Evolutionary conservation across 2,113 vertebrate genomes (phyloP).

Genomic region (Psophia crepitans): DNA sequence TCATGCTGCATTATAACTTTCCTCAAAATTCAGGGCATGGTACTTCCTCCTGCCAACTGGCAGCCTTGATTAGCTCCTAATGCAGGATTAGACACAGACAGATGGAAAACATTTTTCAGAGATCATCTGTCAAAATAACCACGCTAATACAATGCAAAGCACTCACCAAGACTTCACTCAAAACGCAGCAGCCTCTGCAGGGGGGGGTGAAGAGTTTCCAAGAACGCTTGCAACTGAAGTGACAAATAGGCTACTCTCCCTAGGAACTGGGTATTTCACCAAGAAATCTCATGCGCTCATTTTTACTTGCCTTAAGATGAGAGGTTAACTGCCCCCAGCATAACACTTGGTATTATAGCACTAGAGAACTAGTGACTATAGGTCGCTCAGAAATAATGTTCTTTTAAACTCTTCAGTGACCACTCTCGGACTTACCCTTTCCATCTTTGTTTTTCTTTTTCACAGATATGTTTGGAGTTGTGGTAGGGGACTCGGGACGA

Average conservation of each 20-base stretch:
- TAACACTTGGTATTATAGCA: neutral
- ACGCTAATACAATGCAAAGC: conserved; percentile 11
- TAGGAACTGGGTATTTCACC: neutral
- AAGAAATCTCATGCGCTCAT: neutral
- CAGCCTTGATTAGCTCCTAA: neutral
- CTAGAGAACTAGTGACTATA: neutral
- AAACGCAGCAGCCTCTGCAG: neutral
- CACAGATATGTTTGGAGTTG: conserved; percentile 88
- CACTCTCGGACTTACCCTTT: conserved; percentile 81
- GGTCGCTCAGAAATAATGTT: neutral
- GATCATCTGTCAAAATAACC: conserved; percentile 18
- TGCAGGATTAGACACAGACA: conserved; percentile 17
- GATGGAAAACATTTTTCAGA: conserved; percentile 25
- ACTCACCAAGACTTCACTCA: neutral
- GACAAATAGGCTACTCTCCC: neutral
- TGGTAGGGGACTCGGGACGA: conserved; percentile 88
- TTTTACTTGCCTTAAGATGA: neutral
- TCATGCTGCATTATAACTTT: neutral
- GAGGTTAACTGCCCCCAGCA: neutral
- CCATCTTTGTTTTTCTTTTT: conserved; percentile 93
- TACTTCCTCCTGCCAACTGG: neutral
- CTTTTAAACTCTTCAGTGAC: neutral
- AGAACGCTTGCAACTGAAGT: neutral
- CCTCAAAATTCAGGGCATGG: neutral
- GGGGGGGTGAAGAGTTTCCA: neutral